Evolutionary conservation across 2,888 invertebrate species (phyloP).

Genomic region (Drosophila colorata): DNA sequence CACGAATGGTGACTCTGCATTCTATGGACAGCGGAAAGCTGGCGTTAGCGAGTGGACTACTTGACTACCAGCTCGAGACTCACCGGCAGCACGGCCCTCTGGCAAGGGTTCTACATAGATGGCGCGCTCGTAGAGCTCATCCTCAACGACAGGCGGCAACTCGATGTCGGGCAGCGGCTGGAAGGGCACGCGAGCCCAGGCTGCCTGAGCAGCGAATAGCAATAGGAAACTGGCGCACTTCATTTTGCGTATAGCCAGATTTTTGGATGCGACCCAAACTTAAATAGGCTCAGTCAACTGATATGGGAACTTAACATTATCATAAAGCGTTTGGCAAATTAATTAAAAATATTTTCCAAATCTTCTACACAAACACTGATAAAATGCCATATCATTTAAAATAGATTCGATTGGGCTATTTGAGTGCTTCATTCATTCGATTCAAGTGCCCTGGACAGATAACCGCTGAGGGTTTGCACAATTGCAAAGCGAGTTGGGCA

Average conservation of each 20-base stretch:
- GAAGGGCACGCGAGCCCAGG: constrained; percentile 50
- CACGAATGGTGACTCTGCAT: constrained; percentile 73
- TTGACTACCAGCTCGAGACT: not conserved
- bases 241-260: constrained; percentile 60
- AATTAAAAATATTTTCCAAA: constrained; percentile 56
- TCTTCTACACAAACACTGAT: constrained; percentile 18
- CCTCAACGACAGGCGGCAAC: constrained; percentile 47
- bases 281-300: constrained; percentile 57
- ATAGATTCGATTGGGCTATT: constrained; percentile 26
- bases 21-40: constrained; percentile 30
- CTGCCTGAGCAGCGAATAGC: constrained; percentile 50
- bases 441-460: constrained; percentile 30
- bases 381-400: constrained; percentile 27
- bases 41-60: not conserved
- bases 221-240: constrained; percentile 60
- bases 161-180: constrained; percentile 51
- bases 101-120: constrained; percentile 35
- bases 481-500: not conserved
- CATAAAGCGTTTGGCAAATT: constrained; percentile 34
- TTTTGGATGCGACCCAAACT: constrained; percentile 25
- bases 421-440: constrained; percentile 24
- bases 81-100: constrained; percentile 66
- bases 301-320: constrained; percentile 28
- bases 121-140: constrained; percentile 48
- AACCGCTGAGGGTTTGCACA: constrained; percentile 12